These are phyloP conservation scores for Ibidorhyncha struthersii DNA, from an alignment of 2,113 vertebrate species.

Conservation along the genomic window DNA sequence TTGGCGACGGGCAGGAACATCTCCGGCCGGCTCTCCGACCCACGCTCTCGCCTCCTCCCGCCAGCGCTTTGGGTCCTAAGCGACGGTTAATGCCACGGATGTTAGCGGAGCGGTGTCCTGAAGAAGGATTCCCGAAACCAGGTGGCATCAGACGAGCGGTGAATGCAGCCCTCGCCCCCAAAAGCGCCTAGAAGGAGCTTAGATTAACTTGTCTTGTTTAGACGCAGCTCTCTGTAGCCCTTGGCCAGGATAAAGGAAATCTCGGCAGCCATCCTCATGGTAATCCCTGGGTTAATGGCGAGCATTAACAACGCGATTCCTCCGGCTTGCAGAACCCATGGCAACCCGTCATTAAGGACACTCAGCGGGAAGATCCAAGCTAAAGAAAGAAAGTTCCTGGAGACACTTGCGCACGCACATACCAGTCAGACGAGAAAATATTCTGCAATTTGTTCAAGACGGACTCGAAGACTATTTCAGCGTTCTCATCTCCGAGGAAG, in stretches of 20 bases:
- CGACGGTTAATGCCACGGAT: fast-evolving
- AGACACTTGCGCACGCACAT: not conserved
- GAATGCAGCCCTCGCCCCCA: not conserved
- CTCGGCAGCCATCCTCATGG: fast-evolving
- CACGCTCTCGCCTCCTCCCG: fast-evolving
- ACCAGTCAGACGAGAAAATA: not conserved
- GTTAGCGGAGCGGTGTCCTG: fast-evolving
- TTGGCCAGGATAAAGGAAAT: not conserved
- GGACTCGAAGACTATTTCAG: not conserved
- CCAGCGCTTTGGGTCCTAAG: fast-evolving
- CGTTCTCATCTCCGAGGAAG: not conserved
- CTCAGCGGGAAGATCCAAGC: not conserved
- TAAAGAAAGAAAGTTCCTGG: not conserved
- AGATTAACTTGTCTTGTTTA: not conserved
- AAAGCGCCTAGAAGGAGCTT: fast-evolving
- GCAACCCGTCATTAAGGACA: not conserved
- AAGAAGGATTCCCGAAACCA: not conserved
- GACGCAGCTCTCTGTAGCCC: not conserved
- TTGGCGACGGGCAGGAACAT: fast-evolving
- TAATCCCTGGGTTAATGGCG: not conserved
- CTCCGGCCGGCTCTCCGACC: not conserved
- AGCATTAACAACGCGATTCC: not conserved
- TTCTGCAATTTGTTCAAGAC: not conserved
- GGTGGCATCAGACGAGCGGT: fast-evolving
- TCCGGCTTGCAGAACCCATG: not conserved